These are phyloP conservation scores for rat (Rattus norvegicus) DNA, from an alignment of 2,113 vertebrate genomes.

Conservation along the genomic window DNA sequence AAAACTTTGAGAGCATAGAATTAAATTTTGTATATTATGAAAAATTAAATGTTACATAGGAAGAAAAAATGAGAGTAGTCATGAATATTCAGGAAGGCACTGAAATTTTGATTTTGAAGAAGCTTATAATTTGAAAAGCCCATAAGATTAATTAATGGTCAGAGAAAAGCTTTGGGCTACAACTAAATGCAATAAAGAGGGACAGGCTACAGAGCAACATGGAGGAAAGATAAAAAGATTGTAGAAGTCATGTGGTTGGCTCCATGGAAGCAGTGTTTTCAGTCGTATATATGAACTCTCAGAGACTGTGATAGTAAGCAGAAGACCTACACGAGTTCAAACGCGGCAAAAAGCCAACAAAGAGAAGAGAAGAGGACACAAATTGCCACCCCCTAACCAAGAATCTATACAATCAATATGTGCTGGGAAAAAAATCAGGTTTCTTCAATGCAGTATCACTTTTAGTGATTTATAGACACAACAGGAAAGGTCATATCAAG, in stretches of 20 bases:
- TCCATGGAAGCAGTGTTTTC: background rate
- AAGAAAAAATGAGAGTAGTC: background rate
- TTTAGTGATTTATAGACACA: background rate
- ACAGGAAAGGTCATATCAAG: background rate
- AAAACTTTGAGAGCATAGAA: background rate
- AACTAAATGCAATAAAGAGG: background rate
- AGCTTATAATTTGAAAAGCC: background rate
- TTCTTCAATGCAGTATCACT: background rate
- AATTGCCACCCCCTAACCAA: background rate
- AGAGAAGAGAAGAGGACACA: background rate
- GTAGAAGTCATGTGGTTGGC: no score
- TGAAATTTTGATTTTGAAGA: slow-evolving; percentile 7
- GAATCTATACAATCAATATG: background rate
- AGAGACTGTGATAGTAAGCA: no score
- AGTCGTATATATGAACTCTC: background rate
- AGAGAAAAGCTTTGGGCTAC: background rate
- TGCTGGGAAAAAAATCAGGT: background rate
- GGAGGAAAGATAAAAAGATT: background rate
- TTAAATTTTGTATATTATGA: background rate
- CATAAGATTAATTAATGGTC: background rate
- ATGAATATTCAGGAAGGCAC: background rate
- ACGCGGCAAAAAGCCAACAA: background rate
- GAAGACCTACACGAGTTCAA: background rate
- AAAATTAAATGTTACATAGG: slow-evolving; percentile 12
- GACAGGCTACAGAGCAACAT: background rate